Conservation (phyloP, 2,797 vertebrate species). For the Poeciliopsis turneri region DNA sequence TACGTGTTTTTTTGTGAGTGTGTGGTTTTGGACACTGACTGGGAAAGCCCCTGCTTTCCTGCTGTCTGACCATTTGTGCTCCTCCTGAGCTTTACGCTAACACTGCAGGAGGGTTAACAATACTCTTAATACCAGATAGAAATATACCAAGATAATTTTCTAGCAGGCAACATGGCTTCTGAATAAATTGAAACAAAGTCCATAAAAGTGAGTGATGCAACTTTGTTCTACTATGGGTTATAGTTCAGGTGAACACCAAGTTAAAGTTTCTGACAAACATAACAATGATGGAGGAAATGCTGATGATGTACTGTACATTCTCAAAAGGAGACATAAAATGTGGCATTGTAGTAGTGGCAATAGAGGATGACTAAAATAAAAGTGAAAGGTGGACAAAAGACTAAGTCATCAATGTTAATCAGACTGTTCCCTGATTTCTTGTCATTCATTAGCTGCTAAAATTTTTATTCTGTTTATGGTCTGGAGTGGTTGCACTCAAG, state of each 20-base stretch:
- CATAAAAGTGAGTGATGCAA: not conserved
- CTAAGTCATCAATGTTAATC: not conserved
- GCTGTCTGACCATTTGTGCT: too few species aligned
- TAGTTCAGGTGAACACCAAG: too few species aligned
- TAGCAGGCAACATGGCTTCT: not conserved
- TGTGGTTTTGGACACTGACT: too few species aligned
- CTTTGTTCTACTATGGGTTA: not conserved
- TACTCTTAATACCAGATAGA: conserved; percentile 16
- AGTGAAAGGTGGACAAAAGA: not conserved
- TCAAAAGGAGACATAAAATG: not conserved
- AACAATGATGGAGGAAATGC: not conserved
- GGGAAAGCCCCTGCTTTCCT: too few species aligned
- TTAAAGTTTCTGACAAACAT: not conserved
- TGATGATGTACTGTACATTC: not conserved
- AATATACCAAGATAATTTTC: not conserved
- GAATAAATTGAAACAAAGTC: conserved; percentile 8
- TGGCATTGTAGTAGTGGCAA: not conserved
- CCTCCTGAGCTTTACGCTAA: too few species aligned
- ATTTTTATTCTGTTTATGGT: not conserved
- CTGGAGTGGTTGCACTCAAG: not conserved
- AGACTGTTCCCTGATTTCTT: not conserved
- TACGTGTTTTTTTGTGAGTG: too few species aligned
- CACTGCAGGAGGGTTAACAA: not conserved
- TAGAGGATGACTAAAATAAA: not conserved
- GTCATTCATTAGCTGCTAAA: not conserved